Evolutionary conservation across 1,140 invertebrate species (phyloP), one percentile per base, ranked within the genome.

Genomic region (Steinernema khuongi): DNA sequence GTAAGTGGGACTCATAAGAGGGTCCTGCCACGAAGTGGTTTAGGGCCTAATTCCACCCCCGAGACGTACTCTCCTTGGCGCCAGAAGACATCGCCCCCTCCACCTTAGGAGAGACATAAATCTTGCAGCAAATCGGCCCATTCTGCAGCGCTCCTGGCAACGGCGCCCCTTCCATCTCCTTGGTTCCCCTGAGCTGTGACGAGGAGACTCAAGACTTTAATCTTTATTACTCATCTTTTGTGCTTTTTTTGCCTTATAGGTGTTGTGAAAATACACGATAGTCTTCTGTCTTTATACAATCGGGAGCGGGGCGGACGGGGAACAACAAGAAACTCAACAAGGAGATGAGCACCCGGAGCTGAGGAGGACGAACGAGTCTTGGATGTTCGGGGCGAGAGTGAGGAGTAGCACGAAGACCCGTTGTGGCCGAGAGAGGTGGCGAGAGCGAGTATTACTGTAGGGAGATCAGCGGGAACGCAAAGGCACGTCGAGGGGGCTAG

Each of bases 321-420:
- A 60, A 60, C 50, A 60, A 60, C 50, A 60, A 60, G 7, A 60
- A 60, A 60, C 50, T 60, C 50, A 60, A 60, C 50, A 60, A 60
- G 7, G 26, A 60, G 14, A 4, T 7, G 50, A 22, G 50, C 50
- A 60, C 50, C 50, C 50, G 50, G 50, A 14, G 36, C 26, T 60
- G 50, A 60, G 22, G 26, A 11, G 50, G 26, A 60, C 22, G 14
- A 60, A 60, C 22, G 14, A 26, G 22, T 60, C 50, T 60, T 60
- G 22, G 50, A 60, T 26, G n/a, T 60, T 22, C 26, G 50, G 26
- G 50, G 50, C 50, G 50, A 22, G 26, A n/a, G 7, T 60, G n/a
- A n/a, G 36, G 14, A 22, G 7, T 60, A 60, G 14, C 50, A 60
- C 50, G 50, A 14, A 26, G 22, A 60, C 50, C 50, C 50, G 50